Percentiles rank a stretch among this genome's conserved stretches.
phyloP scores from a whole-genome alignment of 2,113 vertebrate genomes.

The Melanostigma gelatinosum region DNA sequence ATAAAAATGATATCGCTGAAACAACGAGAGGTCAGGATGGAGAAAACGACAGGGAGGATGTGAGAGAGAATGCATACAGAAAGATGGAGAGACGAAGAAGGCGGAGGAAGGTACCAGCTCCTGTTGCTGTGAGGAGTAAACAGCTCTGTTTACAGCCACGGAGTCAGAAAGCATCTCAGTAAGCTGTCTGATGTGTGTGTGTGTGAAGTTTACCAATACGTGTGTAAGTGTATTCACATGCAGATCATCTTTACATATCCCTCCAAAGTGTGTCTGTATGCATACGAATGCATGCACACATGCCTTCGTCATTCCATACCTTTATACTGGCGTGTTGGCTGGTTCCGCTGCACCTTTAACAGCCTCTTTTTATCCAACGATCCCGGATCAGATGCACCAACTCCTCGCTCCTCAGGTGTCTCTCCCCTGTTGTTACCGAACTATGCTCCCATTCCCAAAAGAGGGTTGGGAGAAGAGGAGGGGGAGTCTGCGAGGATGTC shows the following conservation, averaged over 20 bases:
- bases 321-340: conserved; percentile 44
- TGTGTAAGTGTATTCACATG: not conserved
- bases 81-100: conserved; percentile 11
- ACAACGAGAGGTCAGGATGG: conserved; percentile 18
- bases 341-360: conserved; percentile 40
- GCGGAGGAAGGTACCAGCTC: conserved; percentile 33
- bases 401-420: conserved; percentile 41
- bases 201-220: conserved; percentile 45
- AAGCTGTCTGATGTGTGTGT: conserved; percentile 19
- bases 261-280: not conserved
- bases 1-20: conserved; percentile 31
- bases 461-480: not conserved
- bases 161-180: conserved; percentile 23
- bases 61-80: conserved; percentile 11
- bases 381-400: conserved; percentile 38
- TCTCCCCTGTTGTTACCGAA: not conserved
- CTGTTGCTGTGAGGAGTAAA: conserved; percentile 60
- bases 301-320: conserved; percentile 48
- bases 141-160: conserved; percentile 52
- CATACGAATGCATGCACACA: conserved; percentile 6
- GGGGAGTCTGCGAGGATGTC: conserved; percentile 20
- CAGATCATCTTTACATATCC: not conserved
- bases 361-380: conserved; percentile 17
- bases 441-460: conserved; percentile 13
- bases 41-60: not conserved